Percentiles rank a stretch among this genome's conserved stretches.
Conservation (phyloP, 2,888 invertebrate genomes). For the Sclerodermus sp. region DNA sequence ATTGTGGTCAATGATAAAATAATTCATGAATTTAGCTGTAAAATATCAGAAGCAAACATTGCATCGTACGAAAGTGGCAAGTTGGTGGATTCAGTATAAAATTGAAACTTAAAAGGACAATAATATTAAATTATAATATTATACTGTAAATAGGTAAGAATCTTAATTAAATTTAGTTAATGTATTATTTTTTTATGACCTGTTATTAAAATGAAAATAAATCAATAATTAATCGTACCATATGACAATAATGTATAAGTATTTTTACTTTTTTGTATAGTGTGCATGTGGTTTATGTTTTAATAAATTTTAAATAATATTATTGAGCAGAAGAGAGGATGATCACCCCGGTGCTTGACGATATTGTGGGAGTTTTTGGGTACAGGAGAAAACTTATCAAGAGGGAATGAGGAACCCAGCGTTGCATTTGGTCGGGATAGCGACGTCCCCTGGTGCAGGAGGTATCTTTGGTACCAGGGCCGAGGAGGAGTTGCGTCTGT, state of each 20-base stretch:
- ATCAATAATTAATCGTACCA: too few relatives aligned
- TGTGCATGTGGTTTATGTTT: too few relatives aligned
- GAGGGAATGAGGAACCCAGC: constrained; percentile 57
- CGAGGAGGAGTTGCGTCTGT: constrained; percentile 69
- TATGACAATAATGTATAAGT: too few relatives aligned
- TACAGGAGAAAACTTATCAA: constrained; percentile 43
- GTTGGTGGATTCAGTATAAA: constrained; percentile 43
- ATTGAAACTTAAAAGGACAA: constrained; percentile 41
- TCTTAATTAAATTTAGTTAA: neutral
- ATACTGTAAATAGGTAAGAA: constrained; percentile 36
- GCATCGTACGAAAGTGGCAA: constrained; percentile 19
- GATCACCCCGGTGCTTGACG: constrained; percentile 52
- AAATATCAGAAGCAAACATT: constrained; percentile 17
- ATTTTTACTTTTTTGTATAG: too few relatives aligned
- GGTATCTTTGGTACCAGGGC: constrained; percentile 53
- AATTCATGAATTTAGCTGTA: constrained; percentile 11
- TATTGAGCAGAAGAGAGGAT: constrained; percentile 46
- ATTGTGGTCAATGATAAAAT: constrained; percentile 11
- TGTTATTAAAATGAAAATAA: too few relatives aligned
- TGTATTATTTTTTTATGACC: neutral
- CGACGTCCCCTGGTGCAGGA: constrained; percentile 54
- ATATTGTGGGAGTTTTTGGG: constrained; percentile 47
- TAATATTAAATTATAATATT: constrained; percentile 36
- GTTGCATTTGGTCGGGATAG: constrained; percentile 54
- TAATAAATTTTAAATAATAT: constrained; percentile 1